Conservation (phyloP, 2,888 invertebrate species). For the Drosophila neutralis region DNA sequence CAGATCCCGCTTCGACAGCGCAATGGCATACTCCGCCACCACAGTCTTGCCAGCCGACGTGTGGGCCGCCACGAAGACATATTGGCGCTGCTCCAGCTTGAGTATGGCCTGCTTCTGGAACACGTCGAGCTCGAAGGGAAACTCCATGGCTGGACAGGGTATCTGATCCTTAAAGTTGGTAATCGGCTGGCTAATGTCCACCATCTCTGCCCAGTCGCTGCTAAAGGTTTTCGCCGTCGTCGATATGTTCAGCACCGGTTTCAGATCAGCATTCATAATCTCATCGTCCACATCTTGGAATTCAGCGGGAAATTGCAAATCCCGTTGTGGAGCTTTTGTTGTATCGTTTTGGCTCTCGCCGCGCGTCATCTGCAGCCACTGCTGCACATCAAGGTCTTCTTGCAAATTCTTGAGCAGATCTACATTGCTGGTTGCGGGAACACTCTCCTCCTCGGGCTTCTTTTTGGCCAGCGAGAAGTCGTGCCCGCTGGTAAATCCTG, state of each 20-base stretch:
- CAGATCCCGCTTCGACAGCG: conserved; percentile 95
- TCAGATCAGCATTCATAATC: conserved; percentile 83
- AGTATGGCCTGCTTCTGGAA: conserved; percentile 99
- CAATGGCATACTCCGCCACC: conserved; percentile 99
- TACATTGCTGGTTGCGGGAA: conserved; percentile 66
- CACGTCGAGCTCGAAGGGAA: conserved; percentile 96
- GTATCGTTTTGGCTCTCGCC: conserved; percentile 20
- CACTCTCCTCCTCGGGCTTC: background rate
- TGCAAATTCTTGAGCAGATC: conserved; percentile 82
- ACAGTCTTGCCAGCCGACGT: conserved; percentile 99
- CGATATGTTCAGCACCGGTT: conserved; percentile 90
- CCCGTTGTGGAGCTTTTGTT: conserved; percentile 1
- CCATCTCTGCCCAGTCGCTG: conserved; percentile 94
- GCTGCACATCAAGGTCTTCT: conserved; percentile 80
- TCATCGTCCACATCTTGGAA: conserved; percentile 81
- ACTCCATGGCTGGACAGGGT: conserved; percentile 93
- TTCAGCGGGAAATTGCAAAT: conserved; percentile 53
- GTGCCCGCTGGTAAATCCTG: conserved; percentile 88
- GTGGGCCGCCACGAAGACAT: conserved; percentile 99
- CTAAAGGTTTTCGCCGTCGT: conserved; percentile 84
- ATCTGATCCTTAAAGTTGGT: conserved; percentile 92
- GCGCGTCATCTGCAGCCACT: conserved; percentile 81
- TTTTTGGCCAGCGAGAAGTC: conserved; percentile 84
- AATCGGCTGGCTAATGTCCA: conserved; percentile 93
- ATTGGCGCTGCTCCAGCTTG: conserved; percentile 95